Evolutionary conservation across 2,797 vertebrate species (phyloP).

Genomic region (Florisuga fusca): DNA sequence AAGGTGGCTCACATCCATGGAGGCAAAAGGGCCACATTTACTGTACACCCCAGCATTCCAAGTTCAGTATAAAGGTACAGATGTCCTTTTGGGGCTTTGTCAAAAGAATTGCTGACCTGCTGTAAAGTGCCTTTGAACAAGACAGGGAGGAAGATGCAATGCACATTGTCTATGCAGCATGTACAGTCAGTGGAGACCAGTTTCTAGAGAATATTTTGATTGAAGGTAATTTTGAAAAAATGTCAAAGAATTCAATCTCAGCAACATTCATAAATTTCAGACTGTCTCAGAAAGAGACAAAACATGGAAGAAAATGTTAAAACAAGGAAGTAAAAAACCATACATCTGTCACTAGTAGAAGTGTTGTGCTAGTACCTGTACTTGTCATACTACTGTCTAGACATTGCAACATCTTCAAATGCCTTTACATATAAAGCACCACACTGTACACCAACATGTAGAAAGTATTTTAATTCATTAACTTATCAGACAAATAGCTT

Average conservation of each 20-base stretch:
- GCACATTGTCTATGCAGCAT: neutral
- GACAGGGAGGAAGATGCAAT: conserved; percentile 28
- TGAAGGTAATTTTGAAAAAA: conserved; percentile 57
- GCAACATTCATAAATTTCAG: neutral
- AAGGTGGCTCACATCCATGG: neutral
- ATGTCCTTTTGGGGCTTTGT: conserved; percentile 22
- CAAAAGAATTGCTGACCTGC: conserved; percentile 36
- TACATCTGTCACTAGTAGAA: neutral
- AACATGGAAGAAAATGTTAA: neutral
- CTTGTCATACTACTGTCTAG: neutral
- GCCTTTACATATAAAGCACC: neutral
- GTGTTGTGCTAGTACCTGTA: neutral
- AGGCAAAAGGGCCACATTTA: neutral
- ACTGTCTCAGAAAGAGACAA: neutral
- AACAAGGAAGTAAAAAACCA: neutral
- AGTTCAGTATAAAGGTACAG: conserved; percentile 37
- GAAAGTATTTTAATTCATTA: neutral
- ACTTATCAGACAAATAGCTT: neutral
- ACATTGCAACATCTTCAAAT: neutral
- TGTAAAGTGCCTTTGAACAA: conserved; percentile 59
- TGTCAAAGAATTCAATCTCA: neutral
- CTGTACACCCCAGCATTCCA: neutral
- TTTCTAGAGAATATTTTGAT: conserved; percentile 13
- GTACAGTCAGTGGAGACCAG: neutral
- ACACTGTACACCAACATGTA: neutral